These are phyloP conservation scores for Scaptodrosophila latifasciaeformis DNA, from an alignment of 2,888 invertebrate species.

Conservation along the genomic window DNA sequence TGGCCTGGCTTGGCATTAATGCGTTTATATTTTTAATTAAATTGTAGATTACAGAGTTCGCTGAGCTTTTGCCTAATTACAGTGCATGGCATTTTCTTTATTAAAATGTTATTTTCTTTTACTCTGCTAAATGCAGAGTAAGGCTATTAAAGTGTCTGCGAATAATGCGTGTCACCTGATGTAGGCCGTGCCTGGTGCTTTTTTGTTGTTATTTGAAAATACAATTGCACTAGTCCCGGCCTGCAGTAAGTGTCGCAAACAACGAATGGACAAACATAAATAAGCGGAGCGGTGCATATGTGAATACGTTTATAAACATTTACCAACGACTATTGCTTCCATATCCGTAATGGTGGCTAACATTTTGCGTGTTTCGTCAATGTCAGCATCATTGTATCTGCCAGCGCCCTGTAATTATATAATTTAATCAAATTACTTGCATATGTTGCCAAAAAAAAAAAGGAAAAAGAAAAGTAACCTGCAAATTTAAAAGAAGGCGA, in stretches of 20 bases:
- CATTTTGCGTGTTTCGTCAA: slow-evolving; percentile 42
- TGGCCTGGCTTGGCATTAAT: slow-evolving; percentile 35
- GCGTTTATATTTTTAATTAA: slow-evolving; percentile 58
- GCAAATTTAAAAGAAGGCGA: slow-evolving; percentile 9
- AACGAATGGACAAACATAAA: no score
- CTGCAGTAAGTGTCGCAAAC: slow-evolving; percentile 75
- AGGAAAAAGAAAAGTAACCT: slow-evolving; percentile 11
- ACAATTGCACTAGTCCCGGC: slow-evolving; percentile 82
- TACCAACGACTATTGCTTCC: no score
- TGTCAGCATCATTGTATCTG: slow-evolving; percentile 32
- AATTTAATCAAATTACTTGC: slow-evolving; percentile 72
- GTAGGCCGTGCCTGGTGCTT: slow-evolving; percentile 79
- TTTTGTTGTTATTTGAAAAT: slow-evolving; percentile 76
- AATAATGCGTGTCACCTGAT: slow-evolving; percentile 71
- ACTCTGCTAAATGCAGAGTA: no score
- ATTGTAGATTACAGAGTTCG: no score
- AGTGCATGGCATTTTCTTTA: no score
- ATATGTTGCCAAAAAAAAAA: slow-evolving; percentile 62
- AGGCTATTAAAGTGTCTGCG: no score
- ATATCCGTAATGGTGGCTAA: neutral
- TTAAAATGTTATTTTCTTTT: no score
- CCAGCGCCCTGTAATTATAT: slow-evolving; percentile 71
- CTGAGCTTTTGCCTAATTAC: no score
- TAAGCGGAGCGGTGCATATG: no score
- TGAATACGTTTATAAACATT: no score